Percentiles rank a stretch among this genome's conserved stretches.
Conservation (phyloP, 2,888 invertebrate species). For the Chrysomela aeneicollis region DNA sequence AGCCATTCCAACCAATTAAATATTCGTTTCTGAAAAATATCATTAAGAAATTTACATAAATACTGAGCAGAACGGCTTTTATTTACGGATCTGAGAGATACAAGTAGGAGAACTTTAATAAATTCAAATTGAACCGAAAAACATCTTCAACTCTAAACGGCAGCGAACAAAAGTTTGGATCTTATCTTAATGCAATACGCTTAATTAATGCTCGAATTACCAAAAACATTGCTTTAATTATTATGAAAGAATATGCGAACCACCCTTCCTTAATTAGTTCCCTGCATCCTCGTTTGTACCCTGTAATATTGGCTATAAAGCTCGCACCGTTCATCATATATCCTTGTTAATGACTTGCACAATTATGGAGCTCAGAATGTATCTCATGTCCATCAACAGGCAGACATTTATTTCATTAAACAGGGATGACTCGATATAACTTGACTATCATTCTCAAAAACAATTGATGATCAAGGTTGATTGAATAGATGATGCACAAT, state of each 20-base stretch:
- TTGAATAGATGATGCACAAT: too few relatives aligned
- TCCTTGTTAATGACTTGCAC: not conserved
- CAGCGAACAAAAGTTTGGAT: conserved; percentile 32
- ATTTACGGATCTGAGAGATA: conserved; percentile 47
- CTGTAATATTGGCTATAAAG: conserved; percentile 6
- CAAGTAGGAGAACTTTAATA: conserved; percentile 47
- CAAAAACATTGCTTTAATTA: conserved; percentile 10
- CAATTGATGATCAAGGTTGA: too few relatives aligned
- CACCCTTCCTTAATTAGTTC: conserved; percentile 9
- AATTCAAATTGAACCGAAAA: conserved; percentile 45
- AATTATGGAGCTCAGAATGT: not conserved
- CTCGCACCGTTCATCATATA: not conserved
- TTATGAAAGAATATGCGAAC: conserved; percentile 18
- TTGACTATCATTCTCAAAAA: too few relatives aligned
- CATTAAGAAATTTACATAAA: conserved; percentile 50
- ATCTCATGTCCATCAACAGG: not conserved
- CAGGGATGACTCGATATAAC: too few relatives aligned
- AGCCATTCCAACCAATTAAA: conserved; percentile 43
- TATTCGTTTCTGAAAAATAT: conserved; percentile 41
- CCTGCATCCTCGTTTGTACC: not conserved
- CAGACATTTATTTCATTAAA: not conserved
- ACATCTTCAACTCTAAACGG: conserved; percentile 26
- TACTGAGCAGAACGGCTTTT: conserved; percentile 44
- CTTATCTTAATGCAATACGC: conserved; percentile 33
- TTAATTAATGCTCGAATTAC: conserved; percentile 31